Conservation (phyloP, 2,888 invertebrate species). For the Mythimna pallens region DNA sequence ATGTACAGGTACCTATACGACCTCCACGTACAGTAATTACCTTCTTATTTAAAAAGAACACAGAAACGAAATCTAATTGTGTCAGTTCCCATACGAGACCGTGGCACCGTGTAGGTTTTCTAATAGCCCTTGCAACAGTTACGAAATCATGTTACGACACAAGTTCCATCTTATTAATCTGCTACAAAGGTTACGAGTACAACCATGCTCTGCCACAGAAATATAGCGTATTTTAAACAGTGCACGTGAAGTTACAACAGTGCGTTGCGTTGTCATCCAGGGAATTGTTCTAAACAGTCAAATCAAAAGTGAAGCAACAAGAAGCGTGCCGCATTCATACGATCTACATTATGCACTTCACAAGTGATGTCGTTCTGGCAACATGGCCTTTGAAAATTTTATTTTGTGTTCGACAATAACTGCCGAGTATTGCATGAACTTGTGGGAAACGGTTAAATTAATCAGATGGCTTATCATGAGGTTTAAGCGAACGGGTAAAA, state of each 20-base stretch:
- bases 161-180: conserved; percentile 32
- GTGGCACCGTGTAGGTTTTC: conserved; percentile 1
- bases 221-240: conserved; percentile 56
- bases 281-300: conserved; percentile 66
- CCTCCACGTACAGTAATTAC: background rate
- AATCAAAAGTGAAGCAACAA: conserved; percentile 70
- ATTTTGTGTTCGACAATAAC: conserved; percentile 9
- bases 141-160: conserved; percentile 26
- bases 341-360: conserved; percentile 60
- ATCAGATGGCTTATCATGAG: too few species aligned
- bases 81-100: background rate
- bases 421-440: conserved; percentile 4
- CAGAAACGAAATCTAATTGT: conserved; percentile 1
- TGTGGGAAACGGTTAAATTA: background rate
- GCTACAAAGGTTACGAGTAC: conserved; percentile 15
- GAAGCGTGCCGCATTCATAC: conserved; percentile 69
- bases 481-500: too few species aligned
- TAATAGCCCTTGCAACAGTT: conserved; percentile 11
- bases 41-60: background rate
- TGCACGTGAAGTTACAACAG: conserved; percentile 68
- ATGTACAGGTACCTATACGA: background rate
- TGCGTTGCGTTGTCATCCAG: conserved; percentile 62
- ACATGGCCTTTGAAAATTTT: background rate
- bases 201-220: conserved; percentile 65
- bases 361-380: conserved; percentile 22